Percentiles rank a stretch among this genome's conserved stretches.
Evolutionary conservation across 1,140 invertebrate genomes (phyloP).

Genomic region (Hypothenemus hampei): DNA sequence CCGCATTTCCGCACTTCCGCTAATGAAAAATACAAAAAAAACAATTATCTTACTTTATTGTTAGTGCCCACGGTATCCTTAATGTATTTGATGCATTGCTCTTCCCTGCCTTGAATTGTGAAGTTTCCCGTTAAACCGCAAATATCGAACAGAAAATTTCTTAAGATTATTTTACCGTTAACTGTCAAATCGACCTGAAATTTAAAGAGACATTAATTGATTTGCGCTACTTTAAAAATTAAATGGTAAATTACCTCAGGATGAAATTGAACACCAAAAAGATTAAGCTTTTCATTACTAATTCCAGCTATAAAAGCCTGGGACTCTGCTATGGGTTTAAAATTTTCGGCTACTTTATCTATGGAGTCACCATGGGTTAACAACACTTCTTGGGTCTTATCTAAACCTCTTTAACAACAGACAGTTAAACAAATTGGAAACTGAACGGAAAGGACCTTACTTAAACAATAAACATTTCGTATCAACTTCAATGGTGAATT

Average conservation of each 20-base stretch:
- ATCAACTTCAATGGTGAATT: slow-evolving; percentile 86
- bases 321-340: slow-evolving; percentile 79
- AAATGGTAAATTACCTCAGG: slow-evolving; percentile 68
- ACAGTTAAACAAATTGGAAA: neutral
- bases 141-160: slow-evolving; percentile 93
- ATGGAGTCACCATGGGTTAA: slow-evolving; percentile 97
- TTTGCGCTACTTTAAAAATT: neutral
- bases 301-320: slow-evolving; percentile 84
- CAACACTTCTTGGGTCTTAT: slow-evolving; percentile 83
- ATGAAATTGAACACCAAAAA: slow-evolving; percentile 98
- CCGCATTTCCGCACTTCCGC: neutral
- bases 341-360: slow-evolving; percentile 80
- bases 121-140: slow-evolving; percentile 80
- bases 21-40: neutral
- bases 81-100: slow-evolving; percentile 93
- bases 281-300: slow-evolving; percentile 81
- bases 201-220: no score
- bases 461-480: slow-evolving; percentile 87
- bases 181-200: slow-evolving; percentile 79
- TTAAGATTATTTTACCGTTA: slow-evolving; percentile 87
- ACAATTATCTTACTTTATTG: slow-evolving; percentile 59
- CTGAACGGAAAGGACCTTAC: no score
- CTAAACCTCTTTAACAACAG: slow-evolving; percentile 65
- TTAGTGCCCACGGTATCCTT: slow-evolving; percentile 81
- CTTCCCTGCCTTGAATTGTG: slow-evolving; percentile 82